Percentiles rank a stretch among this genome's conserved stretches.
phyloP scores from a whole-genome alignment of 30 jellyfish, hydroid and myxozoan genomes.

The Aurelia coerulea region DNA sequence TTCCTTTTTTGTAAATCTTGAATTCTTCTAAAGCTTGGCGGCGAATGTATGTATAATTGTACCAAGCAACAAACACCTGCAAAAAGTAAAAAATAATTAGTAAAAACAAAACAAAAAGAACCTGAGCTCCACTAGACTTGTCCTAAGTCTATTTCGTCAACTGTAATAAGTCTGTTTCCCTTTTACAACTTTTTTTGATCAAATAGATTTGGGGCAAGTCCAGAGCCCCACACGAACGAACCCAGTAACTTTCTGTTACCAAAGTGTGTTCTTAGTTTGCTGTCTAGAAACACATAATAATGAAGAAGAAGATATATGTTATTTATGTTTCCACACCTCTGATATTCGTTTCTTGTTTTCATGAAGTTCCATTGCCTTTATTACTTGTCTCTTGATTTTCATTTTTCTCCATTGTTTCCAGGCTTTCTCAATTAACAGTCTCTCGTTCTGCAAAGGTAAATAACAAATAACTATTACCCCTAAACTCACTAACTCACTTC shows the following conservation, averaged over 20 bases:
- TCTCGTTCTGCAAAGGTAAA: constrained; percentile 14
- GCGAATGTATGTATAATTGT: constrained; percentile 38
- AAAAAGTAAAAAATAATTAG: background rate
- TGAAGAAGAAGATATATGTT: too few relatives aligned
- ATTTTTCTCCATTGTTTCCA: constrained; percentile 38
- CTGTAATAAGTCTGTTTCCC: too few relatives aligned
- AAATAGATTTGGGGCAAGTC: too few relatives aligned
- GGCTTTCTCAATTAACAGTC: constrained; percentile 16
- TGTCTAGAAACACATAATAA: too few relatives aligned
- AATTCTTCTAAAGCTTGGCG: constrained; percentile 34
- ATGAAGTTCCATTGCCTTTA: constrained; percentile 45
- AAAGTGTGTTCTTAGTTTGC: too few relatives aligned
- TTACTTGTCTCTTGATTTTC: constrained; percentile 10
- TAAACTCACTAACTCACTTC: background rate
- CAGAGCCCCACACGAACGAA: too few relatives aligned
- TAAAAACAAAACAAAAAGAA: too few relatives aligned
- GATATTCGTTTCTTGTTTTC: constrained; percentile 17
- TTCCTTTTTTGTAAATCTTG: background rate
- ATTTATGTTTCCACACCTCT: background rate
- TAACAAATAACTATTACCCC: background rate
- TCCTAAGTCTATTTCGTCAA: too few relatives aligned
- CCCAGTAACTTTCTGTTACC: too few relatives aligned
- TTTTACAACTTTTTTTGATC: too few relatives aligned
- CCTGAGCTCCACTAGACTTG: too few relatives aligned
- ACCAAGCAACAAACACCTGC: constrained; percentile 47